A percentile compares a stretch with the other conserved stretches of the same genome.
Conservation (phyloP, 2,113 vertebrate species). For the Python bivittatus region DNA sequence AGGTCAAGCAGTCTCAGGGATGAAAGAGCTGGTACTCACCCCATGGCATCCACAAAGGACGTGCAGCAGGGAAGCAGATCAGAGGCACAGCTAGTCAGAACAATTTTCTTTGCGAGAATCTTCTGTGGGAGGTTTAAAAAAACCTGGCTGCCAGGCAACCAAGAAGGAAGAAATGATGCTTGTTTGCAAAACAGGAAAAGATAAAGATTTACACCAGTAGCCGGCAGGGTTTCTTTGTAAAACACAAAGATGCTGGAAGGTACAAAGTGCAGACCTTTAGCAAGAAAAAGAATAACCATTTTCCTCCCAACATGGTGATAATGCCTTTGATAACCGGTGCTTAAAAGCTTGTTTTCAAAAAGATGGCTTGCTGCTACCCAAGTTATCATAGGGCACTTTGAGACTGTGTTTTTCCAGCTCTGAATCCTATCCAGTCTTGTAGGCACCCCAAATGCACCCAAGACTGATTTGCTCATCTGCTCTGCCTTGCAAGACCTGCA, state of each 20-base stretch:
- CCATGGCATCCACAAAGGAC: not conserved
- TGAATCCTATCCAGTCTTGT: not conserved
- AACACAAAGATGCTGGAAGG: not conserved
- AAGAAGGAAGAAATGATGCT: not conserved
- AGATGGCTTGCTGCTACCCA: not conserved
- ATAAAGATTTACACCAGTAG: not conserved
- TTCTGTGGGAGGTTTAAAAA: not conserved
- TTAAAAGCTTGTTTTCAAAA: not conserved
- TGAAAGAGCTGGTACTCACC: not conserved
- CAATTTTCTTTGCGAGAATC: not conserved
- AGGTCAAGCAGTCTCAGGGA: not conserved
- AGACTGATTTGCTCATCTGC: not conserved
- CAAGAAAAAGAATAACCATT: not conserved
- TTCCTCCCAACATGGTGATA: not conserved
- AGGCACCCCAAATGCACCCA: not conserved
- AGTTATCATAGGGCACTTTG: not conserved
- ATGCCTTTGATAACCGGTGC: not conserved
- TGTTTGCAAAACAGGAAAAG: not conserved
- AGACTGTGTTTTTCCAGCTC: not conserved
- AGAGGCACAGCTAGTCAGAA: not conserved
- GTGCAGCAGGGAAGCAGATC: not conserved
- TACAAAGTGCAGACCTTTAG: not conserved
- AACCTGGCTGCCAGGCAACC: fast-evolving
- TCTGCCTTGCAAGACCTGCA: not conserved
- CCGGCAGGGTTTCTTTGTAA: not conserved